Conservation (phyloP, 2,113 vertebrate species). For the Chamaea fasciata region DNA sequence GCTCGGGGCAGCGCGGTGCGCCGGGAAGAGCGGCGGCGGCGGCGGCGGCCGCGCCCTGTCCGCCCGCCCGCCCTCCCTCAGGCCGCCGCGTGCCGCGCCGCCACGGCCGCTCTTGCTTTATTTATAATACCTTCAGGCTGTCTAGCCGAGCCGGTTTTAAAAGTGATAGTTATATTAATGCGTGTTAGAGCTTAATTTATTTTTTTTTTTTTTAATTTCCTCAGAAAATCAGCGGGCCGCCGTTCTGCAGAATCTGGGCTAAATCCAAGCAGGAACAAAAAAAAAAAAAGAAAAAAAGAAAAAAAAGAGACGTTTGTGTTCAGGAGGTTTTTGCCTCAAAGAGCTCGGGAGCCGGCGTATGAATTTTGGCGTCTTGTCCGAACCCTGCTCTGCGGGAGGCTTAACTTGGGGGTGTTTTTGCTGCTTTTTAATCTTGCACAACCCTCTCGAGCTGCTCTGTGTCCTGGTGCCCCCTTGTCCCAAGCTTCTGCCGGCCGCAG, state of each 20-base stretch:
- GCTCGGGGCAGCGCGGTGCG: neutral
- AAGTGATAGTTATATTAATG: rapidly evolving
- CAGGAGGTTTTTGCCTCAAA: neutral
- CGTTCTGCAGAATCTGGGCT: neutral
- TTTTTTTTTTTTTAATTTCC: neutral
- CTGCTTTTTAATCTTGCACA: neutral
- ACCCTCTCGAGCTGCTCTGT: too few species aligned
- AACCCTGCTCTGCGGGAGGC: neutral
- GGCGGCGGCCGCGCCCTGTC: neutral
- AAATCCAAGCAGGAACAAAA: neutral
- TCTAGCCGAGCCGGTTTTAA: too few species aligned
- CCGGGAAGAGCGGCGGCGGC: neutral
- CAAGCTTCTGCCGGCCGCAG: neutral
- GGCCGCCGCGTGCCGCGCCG: neutral
- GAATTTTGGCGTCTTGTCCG: neutral
- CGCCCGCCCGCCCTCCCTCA: neutral
- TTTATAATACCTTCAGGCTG: neutral
- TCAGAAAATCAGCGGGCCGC: neutral
- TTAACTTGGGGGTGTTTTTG: neutral
- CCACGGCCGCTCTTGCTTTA: neutral
- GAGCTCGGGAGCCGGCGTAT: neutral
- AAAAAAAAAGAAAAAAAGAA: neutral
- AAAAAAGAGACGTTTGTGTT: neutral
- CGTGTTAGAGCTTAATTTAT: neutral
- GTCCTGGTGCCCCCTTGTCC: neutral